phyloP scores from a whole-genome alignment of 1,140 invertebrate genomes.

The Ceratina calcarata region DNA sequence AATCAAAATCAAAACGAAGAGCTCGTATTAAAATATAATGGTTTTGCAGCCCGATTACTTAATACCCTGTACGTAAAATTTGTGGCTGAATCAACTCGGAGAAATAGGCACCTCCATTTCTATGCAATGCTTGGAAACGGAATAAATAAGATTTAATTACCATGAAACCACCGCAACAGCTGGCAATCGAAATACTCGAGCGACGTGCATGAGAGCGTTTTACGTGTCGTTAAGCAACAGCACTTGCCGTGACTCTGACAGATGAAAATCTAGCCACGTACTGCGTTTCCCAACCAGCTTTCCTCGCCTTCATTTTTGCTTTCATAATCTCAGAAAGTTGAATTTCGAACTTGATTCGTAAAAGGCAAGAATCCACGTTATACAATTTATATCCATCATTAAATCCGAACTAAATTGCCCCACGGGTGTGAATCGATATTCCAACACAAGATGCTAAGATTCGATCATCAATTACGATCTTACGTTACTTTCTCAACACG shows the following conservation, averaged over 20 bases:
- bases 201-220: conserved; percentile 16
- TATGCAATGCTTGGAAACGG: not conserved
- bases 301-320: not conserved
- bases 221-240: conserved; percentile 26
- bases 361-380: no score
- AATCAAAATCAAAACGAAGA: no score
- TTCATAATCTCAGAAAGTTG: no score
- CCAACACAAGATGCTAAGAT: not conserved
- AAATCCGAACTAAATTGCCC: no score
- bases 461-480: no score
- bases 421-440: not conserved
- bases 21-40: no score
- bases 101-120: not conserved
- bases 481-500: no score
- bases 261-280: conserved; percentile 3
- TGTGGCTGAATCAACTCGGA: no score
- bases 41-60: no score
- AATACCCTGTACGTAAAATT: no score
- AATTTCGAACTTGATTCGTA: no score
- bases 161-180: conserved; percentile 26
- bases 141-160: conserved; percentile 34
- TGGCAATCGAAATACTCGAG: conserved; percentile 22
- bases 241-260: conserved; percentile 38
- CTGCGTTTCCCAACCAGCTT: not conserved
- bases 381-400: no score